A percentile compares a stretch with the other conserved stretches of the same genome.
Conservation (phyloP, 2,888 invertebrate genomes). For the Aspidiotus destructor region DNA sequence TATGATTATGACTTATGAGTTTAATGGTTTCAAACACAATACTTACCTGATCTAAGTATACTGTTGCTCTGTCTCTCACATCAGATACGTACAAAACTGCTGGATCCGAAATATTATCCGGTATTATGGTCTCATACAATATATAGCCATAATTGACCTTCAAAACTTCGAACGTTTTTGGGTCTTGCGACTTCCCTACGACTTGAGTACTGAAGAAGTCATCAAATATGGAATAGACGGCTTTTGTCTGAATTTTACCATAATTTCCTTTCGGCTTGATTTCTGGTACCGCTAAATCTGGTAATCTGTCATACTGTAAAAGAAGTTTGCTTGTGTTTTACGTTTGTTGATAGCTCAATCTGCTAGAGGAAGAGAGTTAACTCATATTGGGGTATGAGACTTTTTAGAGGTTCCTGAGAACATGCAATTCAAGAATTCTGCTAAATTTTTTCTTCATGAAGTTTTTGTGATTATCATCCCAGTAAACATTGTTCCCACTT, state of each 20-base stretch:
- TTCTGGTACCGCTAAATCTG: slow-evolving; percentile 49
- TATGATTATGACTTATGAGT: too few relatives aligned
- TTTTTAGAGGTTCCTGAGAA: too few relatives aligned
- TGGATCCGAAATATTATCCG: slow-evolving; percentile 41
- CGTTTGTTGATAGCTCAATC: too few relatives aligned
- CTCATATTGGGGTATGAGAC: too few relatives aligned
- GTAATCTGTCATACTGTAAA: slow-evolving; percentile 36
- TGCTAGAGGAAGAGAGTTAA: too few relatives aligned
- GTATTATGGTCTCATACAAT: slow-evolving; percentile 52
- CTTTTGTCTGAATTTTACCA: slow-evolving; percentile 50
- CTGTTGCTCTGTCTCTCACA: slow-evolving; percentile 59
- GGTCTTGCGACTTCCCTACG: slow-evolving; percentile 36
- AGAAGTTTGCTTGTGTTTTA: too few relatives aligned
- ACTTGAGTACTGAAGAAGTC: slow-evolving; percentile 33
- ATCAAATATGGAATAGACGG: slow-evolving; percentile 42
- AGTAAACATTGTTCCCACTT: too few relatives aligned
- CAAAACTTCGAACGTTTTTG: slow-evolving; percentile 55
- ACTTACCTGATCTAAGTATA: slow-evolving; percentile 47
- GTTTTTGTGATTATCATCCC: too few relatives aligned
- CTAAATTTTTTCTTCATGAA: too few relatives aligned
- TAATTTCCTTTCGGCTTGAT: slow-evolving; percentile 55
- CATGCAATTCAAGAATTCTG: too few relatives aligned
- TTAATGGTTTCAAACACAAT: too few relatives aligned
- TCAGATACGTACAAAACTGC: slow-evolving; percentile 47
- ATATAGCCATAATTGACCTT: slow-evolving; percentile 54